Evolutionary conservation across 2,888 invertebrate genomes (phyloP).

Genomic region (Nephrotoma flavescens): DNA sequence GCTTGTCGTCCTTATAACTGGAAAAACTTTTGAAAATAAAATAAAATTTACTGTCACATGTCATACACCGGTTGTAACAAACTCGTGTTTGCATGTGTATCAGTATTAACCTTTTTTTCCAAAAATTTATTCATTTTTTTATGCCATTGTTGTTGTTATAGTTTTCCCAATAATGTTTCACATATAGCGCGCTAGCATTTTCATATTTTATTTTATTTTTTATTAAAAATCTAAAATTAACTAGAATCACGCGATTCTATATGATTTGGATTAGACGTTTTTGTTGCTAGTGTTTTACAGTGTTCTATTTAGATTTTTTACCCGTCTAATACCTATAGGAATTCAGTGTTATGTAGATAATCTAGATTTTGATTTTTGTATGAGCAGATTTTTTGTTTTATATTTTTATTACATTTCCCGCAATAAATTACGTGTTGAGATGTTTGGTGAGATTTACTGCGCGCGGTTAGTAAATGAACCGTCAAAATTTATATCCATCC

Average conservation of each 20-base stretch:
- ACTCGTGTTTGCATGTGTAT: background rate
- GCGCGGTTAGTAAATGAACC: background rate
- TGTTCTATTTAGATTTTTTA: background rate
- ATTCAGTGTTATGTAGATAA: background rate
- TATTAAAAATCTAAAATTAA: background rate
- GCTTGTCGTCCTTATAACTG: background rate
- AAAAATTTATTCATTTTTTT: background rate
- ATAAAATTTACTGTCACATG: background rate
- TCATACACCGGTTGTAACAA: background rate
- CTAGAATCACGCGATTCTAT: background rate
- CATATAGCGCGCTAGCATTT: background rate
- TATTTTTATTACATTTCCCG: background rate
- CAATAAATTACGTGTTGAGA: background rate
- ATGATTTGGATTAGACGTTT: background rate
- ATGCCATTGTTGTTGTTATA: background rate
- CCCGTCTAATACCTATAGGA: background rate
- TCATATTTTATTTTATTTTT: background rate
- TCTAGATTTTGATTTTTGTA: background rate
- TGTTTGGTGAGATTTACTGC: background rate
- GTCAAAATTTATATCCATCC: background rate
- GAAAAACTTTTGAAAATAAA: background rate
- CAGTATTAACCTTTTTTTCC: background rate
- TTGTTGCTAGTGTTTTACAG: background rate
- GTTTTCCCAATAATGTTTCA: background rate
- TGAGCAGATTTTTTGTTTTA: background rate